phyloP scores from a whole-genome alignment of 2,797 vertebrate species.

The Ambastaia sidthimunki region DNA sequence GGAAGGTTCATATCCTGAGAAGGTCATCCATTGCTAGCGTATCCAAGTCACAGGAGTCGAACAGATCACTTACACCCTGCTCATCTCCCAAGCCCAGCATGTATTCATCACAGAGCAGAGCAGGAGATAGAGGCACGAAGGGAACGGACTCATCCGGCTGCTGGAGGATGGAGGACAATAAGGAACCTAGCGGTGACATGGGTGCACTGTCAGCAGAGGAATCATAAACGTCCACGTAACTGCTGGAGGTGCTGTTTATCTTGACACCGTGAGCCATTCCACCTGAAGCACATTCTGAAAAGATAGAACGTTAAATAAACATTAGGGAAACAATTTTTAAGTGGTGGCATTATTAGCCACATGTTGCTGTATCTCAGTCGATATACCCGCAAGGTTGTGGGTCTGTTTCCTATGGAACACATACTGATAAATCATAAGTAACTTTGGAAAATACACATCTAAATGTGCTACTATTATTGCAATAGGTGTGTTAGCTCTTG shows the following conservation, averaged over 20 bases:
- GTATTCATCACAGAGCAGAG: constrained; percentile 81
- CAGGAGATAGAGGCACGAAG: constrained; percentile 84
- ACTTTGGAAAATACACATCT: too few species aligned
- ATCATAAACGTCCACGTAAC: constrained; percentile 57
- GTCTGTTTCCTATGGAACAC: too few species aligned
- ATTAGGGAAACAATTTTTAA: too few species aligned
- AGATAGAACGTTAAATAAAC: neutral
- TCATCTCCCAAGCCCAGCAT: constrained; percentile 83
- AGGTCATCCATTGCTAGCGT: constrained; percentile 84
- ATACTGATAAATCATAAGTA: too few species aligned
- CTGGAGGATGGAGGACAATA: constrained; percentile 77
- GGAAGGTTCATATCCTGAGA: constrained; percentile 65
- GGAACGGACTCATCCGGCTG: constrained; percentile 84
- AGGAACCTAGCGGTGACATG: constrained; percentile 77
- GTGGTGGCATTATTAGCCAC: too few species aligned
- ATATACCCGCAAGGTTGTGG: too few species aligned
- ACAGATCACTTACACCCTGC: constrained; percentile 88
- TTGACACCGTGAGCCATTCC: constrained; percentile 15
- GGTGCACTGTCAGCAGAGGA: constrained; percentile 65
- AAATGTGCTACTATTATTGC: too few species aligned
- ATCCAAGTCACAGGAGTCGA: constrained; percentile 86
- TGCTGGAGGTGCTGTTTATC: constrained; percentile 24
- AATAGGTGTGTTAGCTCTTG: constrained; percentile 48
- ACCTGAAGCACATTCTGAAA: constrained; percentile 50
- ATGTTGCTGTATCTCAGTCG: too few species aligned